phyloP scores from a whole-genome alignment of 2,113 vertebrate species.

The Caranx ignobilis region DNA sequence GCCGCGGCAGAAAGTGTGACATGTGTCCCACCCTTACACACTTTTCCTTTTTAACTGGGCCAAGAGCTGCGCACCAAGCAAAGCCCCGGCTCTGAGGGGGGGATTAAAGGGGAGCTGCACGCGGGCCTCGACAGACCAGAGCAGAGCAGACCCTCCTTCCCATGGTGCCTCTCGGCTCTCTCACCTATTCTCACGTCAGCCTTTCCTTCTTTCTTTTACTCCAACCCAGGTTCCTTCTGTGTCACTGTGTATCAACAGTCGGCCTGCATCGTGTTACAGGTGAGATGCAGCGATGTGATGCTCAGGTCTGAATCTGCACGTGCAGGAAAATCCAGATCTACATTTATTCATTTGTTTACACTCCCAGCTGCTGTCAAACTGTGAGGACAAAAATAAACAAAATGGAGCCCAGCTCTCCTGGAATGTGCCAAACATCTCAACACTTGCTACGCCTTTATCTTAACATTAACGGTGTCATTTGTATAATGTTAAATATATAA shows the following conservation, averaged over 20 bases:
- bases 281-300: conserved; percentile 15
- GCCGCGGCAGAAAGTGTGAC: conserved; percentile 75
- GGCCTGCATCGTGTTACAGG: background rate
- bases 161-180: conserved; percentile 36
- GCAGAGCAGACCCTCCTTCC: conserved; percentile 43
- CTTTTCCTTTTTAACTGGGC: conserved; percentile 66
- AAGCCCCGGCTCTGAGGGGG: conserved; percentile 60
- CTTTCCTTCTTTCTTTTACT: background rate
- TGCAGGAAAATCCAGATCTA: conserved; percentile 10
- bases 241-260: conserved; percentile 29
- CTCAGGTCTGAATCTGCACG: background rate
- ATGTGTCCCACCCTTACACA: conserved; percentile 62
- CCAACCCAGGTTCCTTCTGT: background rate
- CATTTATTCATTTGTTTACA: too few species aligned
- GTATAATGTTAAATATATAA: too few species aligned
- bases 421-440: background rate
- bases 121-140: conserved; percentile 38
- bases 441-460: background rate
- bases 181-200: conserved; percentile 38
- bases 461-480: background rate
- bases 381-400: background rate
- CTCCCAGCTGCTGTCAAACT: background rate
- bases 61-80: conserved; percentile 66
- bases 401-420: background rate
- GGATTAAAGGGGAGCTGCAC: conserved; percentile 69